A percentile compares a stretch with the other conserved stretches of the same genome.
phyloP scores from a whole-genome alignment of 2,797 vertebrate species.

The Staurois parvus region DNA sequence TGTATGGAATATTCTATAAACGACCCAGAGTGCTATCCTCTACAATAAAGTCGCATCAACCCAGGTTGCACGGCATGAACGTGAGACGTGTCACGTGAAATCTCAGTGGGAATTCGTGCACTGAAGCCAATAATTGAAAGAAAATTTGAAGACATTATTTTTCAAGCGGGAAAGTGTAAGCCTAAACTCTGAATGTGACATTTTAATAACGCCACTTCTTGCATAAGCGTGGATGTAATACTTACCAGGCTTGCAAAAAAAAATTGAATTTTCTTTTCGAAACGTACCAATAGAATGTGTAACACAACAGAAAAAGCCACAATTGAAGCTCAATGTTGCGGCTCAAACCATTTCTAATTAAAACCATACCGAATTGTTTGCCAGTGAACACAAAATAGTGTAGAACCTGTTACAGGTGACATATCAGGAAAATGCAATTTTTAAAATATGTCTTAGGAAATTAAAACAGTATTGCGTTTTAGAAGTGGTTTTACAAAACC shows the following conservation, averaged over 20 bases:
- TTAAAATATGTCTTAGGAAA: too few relatives aligned
- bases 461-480: too few relatives aligned
- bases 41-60: too few relatives aligned
- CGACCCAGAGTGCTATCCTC: too few relatives aligned
- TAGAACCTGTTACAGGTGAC: neutral
- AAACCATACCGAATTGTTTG: neutral
- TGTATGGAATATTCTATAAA: too few relatives aligned
- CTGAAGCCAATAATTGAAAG: conserved; percentile 38
- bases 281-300: neutral
- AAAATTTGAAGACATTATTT: neutral
- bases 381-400: neutral
- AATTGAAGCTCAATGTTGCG: neutral
- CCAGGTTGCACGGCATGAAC: too few relatives aligned
- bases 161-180: neutral
- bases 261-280: neutral
- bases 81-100: neutral
- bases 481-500: too few relatives aligned
- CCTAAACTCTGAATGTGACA: conserved; percentile 8
- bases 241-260: neutral
- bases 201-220: neutral
- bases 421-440: too few relatives aligned
- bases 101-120: conserved; percentile 17
- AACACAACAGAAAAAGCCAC: neutral
- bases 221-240: neutral
- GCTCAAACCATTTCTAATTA: conserved; percentile 5